Evolutionary conservation across 2,888 invertebrate species (phyloP), one percentile per base, ranked within the genome.

Genomic region (Spatulosminthurus flaviceps): DNA sequence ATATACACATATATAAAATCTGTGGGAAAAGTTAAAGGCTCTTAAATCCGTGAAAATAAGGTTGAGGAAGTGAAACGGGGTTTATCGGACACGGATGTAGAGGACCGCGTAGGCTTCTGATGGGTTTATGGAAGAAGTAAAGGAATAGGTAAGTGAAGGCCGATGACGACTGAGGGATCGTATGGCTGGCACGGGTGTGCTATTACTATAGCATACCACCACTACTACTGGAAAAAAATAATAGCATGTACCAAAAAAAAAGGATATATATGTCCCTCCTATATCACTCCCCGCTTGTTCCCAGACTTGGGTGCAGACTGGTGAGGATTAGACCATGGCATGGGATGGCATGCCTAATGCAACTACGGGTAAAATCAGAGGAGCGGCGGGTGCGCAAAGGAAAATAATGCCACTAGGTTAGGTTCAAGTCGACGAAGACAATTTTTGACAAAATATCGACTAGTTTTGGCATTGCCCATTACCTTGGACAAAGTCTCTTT

Each of bases 401-500:
- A 67, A 67, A 79, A 79, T 71, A 79, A 73, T 72, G 78, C 78
- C 78, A 81, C 76, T 78, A 78, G 81, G 81, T 75, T 79, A 81
- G 79, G 81, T 81, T 81, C 81, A 79, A 81, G 77, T 79, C 81
- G 75, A 42, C 75, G 42, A 66, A 76, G 75, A 76, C 66, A 76
- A 64, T 76, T 76, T 76, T 76, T 76, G 66, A 76, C 75, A 66
- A 76, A 76, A 76, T 76, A 76, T 76, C 75, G 75, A 76, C 75
- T 76, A 67, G 75, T 76, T 76, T 76, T 76, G 75, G 75, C 75
- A 76, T 76, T 78, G 77, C 77, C 83, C 83, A 83, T 83, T 82
- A 83, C 83, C 83, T 82, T 80, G 82, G 78, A 83, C 83, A 83
- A 83, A 83, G 81, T 81, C 64, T 79, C 74, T 64, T 79, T 43